Evolutionary conservation across 2,888 invertebrate species (phyloP), one percentile per base, ranked within the genome.

Genomic region (Zootermopsis nevadensis): DNA sequence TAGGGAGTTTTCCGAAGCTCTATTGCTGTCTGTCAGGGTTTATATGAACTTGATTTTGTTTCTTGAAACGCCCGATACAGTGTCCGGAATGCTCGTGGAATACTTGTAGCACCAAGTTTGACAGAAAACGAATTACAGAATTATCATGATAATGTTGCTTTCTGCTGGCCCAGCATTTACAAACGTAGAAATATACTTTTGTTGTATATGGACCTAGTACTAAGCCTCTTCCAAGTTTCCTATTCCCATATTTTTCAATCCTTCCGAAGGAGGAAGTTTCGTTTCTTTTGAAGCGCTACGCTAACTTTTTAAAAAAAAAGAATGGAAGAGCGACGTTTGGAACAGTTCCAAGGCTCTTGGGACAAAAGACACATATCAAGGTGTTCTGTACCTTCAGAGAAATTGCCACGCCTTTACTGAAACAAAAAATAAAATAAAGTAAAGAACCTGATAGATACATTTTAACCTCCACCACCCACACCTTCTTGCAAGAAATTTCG

Each of bases 281-380:
- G 8, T 33, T 30, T 42, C 31, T 53, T 48, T 77, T 77, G 48
- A 77, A 77, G 42, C 6, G 77, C 42, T 22, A 30, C 77, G 38
- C 2, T 24, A 77, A 77, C 31, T 77, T 77, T 77, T 77, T 31
- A 80, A 53, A 79, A 66, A 24, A 15, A 15, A 27, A 27, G 15
- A 24, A 60, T 6, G 27, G n/a, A 27, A 15, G 27, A 27, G 60
- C 60, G 79, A 82, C 72, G 33, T 53, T 72, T 35, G 82, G 74
- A 60, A 27, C 2, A 60, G 60, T 60, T n/a, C n/a, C 27, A 48
- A 33, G 30, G 74, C 60, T 53, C 69, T 69, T 33, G 69, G 31
- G 69, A 69, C 33, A 33, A 15, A 33, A 69, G 69, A 33, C 69
- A 69, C 69, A 69, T 69, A 69, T 69, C 69, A 69, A 69, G 69